A percentile compares a stretch with the other conserved stretches of the same genome.
Conservation (phyloP, 2,113 vertebrate genomes). For the Alaudala cheleensis region DNA sequence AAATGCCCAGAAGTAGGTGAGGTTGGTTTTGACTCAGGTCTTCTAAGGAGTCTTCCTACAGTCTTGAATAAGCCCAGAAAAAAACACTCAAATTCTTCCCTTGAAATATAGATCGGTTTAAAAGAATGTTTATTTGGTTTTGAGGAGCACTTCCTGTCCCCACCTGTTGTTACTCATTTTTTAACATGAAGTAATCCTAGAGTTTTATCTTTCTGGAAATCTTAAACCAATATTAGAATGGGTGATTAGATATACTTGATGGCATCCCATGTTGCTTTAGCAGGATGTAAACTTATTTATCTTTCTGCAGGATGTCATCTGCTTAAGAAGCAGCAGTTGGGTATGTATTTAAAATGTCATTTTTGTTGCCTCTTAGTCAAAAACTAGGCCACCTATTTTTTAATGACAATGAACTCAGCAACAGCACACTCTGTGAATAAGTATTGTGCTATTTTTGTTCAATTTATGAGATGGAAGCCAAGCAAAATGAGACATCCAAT, state of each 20-base stretch:
- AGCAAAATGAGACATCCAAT: not conserved
- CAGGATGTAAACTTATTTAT: not conserved
- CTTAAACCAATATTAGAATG: not conserved
- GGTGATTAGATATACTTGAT: not conserved
- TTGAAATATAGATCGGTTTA: not conserved
- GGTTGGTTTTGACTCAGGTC: not conserved
- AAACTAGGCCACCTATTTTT: slow-evolving; percentile 49
- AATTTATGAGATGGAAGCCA: not conserved
- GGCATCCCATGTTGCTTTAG: not conserved
- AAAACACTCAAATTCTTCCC: not conserved
- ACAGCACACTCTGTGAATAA: not conserved
- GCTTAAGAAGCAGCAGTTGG: not conserved
- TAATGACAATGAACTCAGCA: not conserved
- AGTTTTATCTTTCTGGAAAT: not conserved
- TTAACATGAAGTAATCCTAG: not conserved
- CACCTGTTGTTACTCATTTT: not conserved
- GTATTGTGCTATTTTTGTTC: slow-evolving; percentile 11
- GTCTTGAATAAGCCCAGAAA: not conserved
- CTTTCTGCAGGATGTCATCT: not conserved
- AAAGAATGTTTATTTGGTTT: not conserved
- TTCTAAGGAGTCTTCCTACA: not conserved
- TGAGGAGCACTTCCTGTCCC: not conserved
- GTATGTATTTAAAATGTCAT: not conserved
- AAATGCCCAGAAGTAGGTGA: not conserved
- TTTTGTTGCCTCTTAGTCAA: slow-evolving; percentile 4